Base-by-base conservation (phyloP, 2,113 vertebrate species). In the Meriones unguiculatus region DNA sequence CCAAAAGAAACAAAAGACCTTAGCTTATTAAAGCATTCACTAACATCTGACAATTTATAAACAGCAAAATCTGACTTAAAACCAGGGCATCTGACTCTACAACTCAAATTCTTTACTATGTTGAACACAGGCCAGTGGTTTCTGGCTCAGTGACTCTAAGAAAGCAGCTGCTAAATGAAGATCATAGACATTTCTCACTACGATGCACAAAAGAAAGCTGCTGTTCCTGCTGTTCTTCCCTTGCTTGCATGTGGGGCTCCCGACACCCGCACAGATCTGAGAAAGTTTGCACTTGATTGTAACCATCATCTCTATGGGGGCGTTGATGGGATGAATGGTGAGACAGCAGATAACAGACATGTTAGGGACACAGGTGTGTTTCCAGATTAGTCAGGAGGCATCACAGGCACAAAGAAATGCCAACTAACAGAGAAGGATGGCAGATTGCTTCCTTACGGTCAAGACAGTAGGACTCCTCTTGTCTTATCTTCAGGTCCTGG, bases 81-180 rank as follows among this genome's bases (percentile, higher is more conserved):
- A 73, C 4, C 24, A 8, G 54, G 62, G 9, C 54, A 22, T 75
- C 24, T 69, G 41, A 85, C 50, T 93, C 82, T 73, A 87, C 70
- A 93, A 69, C 67, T 93, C 87, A 41, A 75, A n/a, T 92, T 95
- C 30, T 73, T 86, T 4, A 15, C 69, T 32, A 0, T 46, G 28
- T 67, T 95, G 88, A 95, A 95, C 50, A 57, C 10, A 89, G 38
- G 46, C 65, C 86, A 78, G 30, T 86, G 54, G 65, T 86, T 88
- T 86, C 93, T 72, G 92, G 81, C 88, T 95, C 30, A 28, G 20
- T 78, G 88, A 95, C 35, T 97, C 69, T 46, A 88, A 95, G 86
- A 97, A 97, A 97, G 88, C 96, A 95, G 92, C 76, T 97, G 88
- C 62, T 96, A 86, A 92, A 93, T 93, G 93, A 92, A 95, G 62